Evolutionary conservation across 2,888 invertebrate genomes (phyloP), one percentile per base, ranked within the genome.

Genomic region (Tenthredo mesomela): DNA sequence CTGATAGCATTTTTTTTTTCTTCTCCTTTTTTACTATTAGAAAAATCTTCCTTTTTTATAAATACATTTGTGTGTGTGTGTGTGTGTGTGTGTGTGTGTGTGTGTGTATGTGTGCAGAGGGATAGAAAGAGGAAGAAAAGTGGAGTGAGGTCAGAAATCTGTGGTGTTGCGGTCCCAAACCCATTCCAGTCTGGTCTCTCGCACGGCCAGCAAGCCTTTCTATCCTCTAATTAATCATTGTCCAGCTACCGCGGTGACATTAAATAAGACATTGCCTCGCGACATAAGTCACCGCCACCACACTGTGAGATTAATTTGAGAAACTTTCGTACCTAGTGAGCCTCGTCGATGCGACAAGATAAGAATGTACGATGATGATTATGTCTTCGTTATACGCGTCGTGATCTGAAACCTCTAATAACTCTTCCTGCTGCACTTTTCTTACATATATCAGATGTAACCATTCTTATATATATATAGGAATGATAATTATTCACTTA

Each of bases 281-380:
- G 84, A 84, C 84, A 58, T 84, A 84, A 84, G 75, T 84, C 84
- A 84, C 84, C 84, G 84, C 78, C 87, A 80, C 80, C 87, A 85
- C 84, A 85, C 86, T 84, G 86, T 47, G 87, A 85, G 85, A 87
- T 84, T 87, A 84, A 87, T 88, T 84, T 75, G 77, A 84, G 84
- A 84, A 84, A 80, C 84, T 78, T 78, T 77, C 47, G 61, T 71
- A 15, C 21, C 77, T 77, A 40, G 43, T 40, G 43, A 82, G 73
- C n/a, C 77, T 58, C 65, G 15, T 54, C 47, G 80, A 78, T 80
- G 61, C 78, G 67, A 67, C 78, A 43, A 84, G 75, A 84, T 67
- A 67, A 84, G 43, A 77, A 84, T 37, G 7, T 18, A 25, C 40
- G 65, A 25, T 75, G 33, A 77, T n/a, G 77, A 84, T 84, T 21